These are phyloP conservation scores for Pituophis catenifer DNA, from an alignment of 2,113 vertebrate genomes.

Conservation along the genomic window DNA sequence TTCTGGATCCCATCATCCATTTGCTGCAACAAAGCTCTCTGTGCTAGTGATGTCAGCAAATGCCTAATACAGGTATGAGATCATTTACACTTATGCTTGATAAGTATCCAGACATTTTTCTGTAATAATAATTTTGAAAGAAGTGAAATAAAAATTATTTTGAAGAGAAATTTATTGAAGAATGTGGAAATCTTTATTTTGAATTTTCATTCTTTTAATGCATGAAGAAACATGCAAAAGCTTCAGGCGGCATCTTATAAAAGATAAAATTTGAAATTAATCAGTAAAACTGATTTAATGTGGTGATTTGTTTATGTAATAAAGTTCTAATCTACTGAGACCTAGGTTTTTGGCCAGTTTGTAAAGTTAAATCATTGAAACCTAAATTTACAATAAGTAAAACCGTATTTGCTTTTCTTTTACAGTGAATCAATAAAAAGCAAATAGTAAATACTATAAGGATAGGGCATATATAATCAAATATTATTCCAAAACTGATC, in stretches of 20 bases:
- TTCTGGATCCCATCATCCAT: constrained; percentile 71
- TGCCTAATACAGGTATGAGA: constrained; percentile 91
- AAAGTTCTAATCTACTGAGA: neutral
- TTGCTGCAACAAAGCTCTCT: constrained; percentile 95
- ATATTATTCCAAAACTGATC: neutral
- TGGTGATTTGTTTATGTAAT: neutral
- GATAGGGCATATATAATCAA: neutral
- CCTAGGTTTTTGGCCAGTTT: neutral
- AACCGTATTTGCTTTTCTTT: neutral
- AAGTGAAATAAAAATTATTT: neutral
- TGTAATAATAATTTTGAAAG: neutral
- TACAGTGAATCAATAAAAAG: neutral
- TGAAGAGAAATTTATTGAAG: neutral
- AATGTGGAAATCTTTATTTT: neutral
- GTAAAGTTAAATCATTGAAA: neutral
- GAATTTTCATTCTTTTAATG: neutral
- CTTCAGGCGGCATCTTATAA: neutral
- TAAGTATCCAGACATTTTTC: neutral
- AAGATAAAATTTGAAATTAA: neutral
- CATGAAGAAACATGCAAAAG: neutral
- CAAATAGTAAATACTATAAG: neutral
- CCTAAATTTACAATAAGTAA: neutral
- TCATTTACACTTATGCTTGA: neutral
- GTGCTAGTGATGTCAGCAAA: constrained; percentile 97
- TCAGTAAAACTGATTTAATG: neutral